Base-by-base conservation (phyloP, 2,888 invertebrate species). In the Priocnemis perturbator region DNA sequence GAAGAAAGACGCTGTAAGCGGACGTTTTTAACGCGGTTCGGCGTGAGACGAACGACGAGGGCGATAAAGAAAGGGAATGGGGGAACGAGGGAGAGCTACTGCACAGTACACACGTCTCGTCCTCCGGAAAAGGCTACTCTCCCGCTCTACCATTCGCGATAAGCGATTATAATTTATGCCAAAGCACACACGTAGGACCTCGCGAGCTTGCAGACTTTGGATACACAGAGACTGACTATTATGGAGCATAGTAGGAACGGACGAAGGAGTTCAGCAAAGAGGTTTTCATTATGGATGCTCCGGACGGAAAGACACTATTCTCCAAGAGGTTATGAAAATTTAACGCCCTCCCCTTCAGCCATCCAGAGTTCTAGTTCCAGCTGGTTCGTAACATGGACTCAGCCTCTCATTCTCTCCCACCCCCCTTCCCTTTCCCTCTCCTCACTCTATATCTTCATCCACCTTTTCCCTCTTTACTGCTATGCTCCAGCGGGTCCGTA, bases 291-390 rank as follows among this genome's bases (percentile, higher is more conserved):
- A 84, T 83, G 76, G 76, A 81, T 77, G 73, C 76, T 9, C 37
- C 71, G 69, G 76, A 72, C 75, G 77, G 80, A 80, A 81, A 83
- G 82, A 83, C 78, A 81, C 69, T 71, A 74, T 78, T 83, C 81
- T 81, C 75, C 65, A 69, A 75, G 71, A 76, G 76, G 76, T 85
- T 84, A 84, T 84, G 82, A 85, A 85, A 83, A 84, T 83, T 82
- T 85, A 84, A 83, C 82, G 78, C 80, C 73, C 77, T 68, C 73
- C 77, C 76, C 77, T 78, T 76, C 55, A 71, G 76, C 37, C 37
- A 37, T 37, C 37, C 37, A 37, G 37, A 37, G 37, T 37, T 37
- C 37, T 37, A 37, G 37, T 37, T 80, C 69, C 76, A 75, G 71
- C 73, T 74, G 72, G 74, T 77, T 76, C 73, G 60, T 64, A 58